Evolutionary conservation across 2,888 invertebrate genomes (phyloP).

Genomic region (Callyntrura sp.): DNA sequence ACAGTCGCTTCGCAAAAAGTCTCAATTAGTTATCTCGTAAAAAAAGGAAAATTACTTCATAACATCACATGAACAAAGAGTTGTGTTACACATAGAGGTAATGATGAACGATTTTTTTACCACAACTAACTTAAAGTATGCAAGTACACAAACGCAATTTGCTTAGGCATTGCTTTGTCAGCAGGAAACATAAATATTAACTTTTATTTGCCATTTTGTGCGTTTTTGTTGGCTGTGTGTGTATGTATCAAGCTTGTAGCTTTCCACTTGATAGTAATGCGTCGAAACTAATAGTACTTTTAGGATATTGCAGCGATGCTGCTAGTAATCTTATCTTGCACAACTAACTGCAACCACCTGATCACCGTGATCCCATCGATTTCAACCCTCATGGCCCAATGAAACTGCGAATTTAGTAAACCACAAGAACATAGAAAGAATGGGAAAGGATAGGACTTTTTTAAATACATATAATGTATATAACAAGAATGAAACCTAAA

Average conservation of each 20-base stretch:
- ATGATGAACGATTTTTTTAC: neutral
- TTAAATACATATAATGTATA: neutral
- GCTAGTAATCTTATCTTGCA: slow-evolving; percentile 1
- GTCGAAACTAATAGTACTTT: neutral
- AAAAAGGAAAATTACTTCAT: neutral
- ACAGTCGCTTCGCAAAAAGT: too few species aligned
- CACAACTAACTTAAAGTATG: too few species aligned
- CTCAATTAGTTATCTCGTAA: neutral
- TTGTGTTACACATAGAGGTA: too few species aligned
- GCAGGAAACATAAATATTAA: neutral
- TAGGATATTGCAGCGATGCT: neutral
- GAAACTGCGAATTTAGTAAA: slow-evolving; percentile 14
- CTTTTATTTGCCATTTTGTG: neutral
- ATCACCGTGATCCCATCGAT: slow-evolving; percentile 54
- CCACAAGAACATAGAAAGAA: slow-evolving; percentile 5
- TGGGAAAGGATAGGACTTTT: slow-evolving; percentile 55
- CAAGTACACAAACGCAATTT: neutral
- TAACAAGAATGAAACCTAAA: neutral
- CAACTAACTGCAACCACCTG: slow-evolving; percentile 67
- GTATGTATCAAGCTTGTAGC: too few species aligned
- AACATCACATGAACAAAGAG: too few species aligned
- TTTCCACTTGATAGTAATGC: neutral
- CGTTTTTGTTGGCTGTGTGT: neutral
- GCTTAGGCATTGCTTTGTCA: neutral
- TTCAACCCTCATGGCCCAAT: slow-evolving; percentile 56